Base-by-base conservation (phyloP, 2,888 invertebrate genomes). In the Portevinia maculata region DNA sequence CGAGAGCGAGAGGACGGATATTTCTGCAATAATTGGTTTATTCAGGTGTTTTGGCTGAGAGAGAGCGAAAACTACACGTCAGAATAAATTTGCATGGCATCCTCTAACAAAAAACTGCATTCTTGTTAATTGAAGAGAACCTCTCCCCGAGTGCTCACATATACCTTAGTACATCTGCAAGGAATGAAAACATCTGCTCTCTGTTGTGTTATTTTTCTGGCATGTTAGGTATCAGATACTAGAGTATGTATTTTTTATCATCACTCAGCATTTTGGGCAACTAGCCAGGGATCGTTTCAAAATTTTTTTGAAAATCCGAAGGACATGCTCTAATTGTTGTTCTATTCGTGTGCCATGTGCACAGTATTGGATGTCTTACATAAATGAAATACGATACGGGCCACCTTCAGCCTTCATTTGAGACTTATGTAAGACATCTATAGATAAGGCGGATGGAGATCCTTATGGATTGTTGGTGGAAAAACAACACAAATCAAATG, bases 21-120 rank as follows among this genome's bases (percentile, higher is more conserved):
- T n/a, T n/a, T n/a, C n/a, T n/a, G 50, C 44, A 52, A 59, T 75
- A 81, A 76, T 75, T 71, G 70, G 81, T 70, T 46, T 75, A 65
- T 60, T 70, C 65, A 65, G 75, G 59, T 76, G 59, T 28, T 46
- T 46, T 19, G 41, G 41, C 30, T 15, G 15, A 21, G 13, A 41
- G 4, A 11, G 11, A 46, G 17, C 5, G 5, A 28, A 24, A 37
- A 2, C 34, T 6, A 19, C 8, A 28, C 32, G n/a, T n/a, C n/a
- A 8, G 59, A 71, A 71, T 76, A 71, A 59, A 76, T 81, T 81
- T 81, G 70, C 75, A 76, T 71, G n/a, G n/a, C n/a, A n/a, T n/a
- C n/a, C 17, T 3, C 9, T n/a, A 15, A 55, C n/a, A n/a, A 62
- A 64, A 30, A 41, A 28, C 32, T 60, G 60, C 55, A 79, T 62